A percentile compares a stretch with the other conserved stretches of the same genome.
These are phyloP conservation scores for Boloria selene DNA, from an alignment of 2,888 invertebrate species.

Conservation along the genomic window DNA sequence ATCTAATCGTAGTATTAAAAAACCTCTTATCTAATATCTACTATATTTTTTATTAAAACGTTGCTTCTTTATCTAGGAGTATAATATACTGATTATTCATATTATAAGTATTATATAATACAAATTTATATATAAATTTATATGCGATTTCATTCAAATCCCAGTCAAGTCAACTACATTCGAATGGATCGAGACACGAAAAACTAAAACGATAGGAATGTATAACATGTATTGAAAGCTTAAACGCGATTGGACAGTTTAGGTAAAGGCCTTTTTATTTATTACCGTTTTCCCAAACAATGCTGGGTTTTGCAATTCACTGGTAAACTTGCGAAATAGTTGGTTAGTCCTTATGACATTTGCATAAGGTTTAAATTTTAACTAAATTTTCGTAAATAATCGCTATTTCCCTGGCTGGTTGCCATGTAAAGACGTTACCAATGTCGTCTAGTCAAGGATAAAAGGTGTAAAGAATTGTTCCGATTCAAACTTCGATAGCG, in stretches of 20 bases:
- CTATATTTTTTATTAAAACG: too few species aligned
- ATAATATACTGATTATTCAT: too few species aligned
- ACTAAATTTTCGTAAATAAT: conserved; percentile 36
- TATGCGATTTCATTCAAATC: conserved; percentile 21
- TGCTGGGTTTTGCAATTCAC: conserved; percentile 53
- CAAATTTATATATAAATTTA: neutral
- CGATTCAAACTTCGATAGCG: conserved; percentile 58
- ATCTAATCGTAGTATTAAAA: too few species aligned
- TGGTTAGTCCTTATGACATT: conserved; percentile 41
- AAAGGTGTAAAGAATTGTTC: conserved; percentile 70
- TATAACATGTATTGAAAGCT: conserved; percentile 50
- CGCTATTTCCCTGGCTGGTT: conserved; percentile 60
- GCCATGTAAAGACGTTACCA: conserved; percentile 65
- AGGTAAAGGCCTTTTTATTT: conserved; percentile 67
- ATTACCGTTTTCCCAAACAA: conserved; percentile 75
- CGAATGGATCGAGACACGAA: conserved; percentile 28
- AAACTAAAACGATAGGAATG: conserved; percentile 38
- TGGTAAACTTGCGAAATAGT: conserved; percentile 34
- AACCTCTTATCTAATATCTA: too few species aligned
- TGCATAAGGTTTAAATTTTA: conserved; percentile 47
- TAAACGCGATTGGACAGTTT: conserved; percentile 61
- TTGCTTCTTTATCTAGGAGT: conserved; percentile 3
- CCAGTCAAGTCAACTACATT: conserved; percentile 7
- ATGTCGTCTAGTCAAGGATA: conserved; percentile 63
- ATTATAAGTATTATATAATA: conserved; percentile 7